Base-by-base conservation (phyloP, 2,797 vertebrate species). In the Bradypus variegatus region DNA sequence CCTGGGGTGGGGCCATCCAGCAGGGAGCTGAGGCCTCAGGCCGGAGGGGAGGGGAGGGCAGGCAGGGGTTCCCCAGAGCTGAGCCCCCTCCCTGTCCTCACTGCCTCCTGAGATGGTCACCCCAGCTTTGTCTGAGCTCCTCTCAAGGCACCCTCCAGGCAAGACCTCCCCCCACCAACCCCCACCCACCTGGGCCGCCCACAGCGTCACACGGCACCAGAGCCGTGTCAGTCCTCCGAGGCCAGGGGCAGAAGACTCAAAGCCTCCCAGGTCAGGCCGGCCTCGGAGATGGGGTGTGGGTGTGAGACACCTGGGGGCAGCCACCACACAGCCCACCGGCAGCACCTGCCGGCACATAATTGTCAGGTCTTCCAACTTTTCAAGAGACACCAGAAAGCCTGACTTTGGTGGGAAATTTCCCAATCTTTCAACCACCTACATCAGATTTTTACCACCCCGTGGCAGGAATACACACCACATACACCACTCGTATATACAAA, bases 281-380 rank as follows among this genome's bases (percentile, higher is more conserved):
- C 2, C 8, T 36, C 1, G 33, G 31, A 27, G 9, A 41, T 1
- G 31, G 9, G 41, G 33, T 5, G 75, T 77, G 64, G 10, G 11
- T 38, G 4, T 2, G 36, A 58, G 15, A 29, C 27, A 15, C 3
- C n/a, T 0, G 13, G 53, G 15, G 36, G 45, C 15, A 8, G 36
- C 36, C 25, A 0, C 18, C 2, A 2, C 8, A 7, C 87, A 11
- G n/a, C 36, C 11, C n/a, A 12, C 7, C 38, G 11, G 2, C 15
- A 18, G 50, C 86, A 50, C 33, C 38, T 0, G 9, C 3, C 1
- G 11, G 88, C 29, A 1, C 3, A 12, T 25, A 9, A 60, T 15
- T 33, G 5, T 76, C 55, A 2, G 13, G 12, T 8, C 36, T 86
- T 45, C 80, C 6, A 48, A 86, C 50, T 76, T 64, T 64, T 64